phyloP scores from a whole-genome alignment of 2,888 invertebrate genomes.

The Stegana nigrithorax region DNA sequence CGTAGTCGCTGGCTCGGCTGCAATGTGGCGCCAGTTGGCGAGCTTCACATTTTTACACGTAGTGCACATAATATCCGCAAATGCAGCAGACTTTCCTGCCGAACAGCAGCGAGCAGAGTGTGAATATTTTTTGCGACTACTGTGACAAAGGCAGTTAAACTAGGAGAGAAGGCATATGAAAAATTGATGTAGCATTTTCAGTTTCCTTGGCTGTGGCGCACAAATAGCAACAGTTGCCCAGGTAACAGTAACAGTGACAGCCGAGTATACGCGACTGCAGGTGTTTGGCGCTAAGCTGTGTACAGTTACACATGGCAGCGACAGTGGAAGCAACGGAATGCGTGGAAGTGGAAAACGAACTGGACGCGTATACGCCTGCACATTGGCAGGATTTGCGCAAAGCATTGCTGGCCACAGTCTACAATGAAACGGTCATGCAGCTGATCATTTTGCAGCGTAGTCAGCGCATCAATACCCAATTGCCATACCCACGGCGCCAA shows the following conservation, averaged over 20 bases:
- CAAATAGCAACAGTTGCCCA: conserved; percentile 41
- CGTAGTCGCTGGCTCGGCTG: conserved; percentile 6
- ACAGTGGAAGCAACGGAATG: no score
- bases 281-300: conserved; percentile 20
- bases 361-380: not conserved
- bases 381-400: conserved; percentile 30
- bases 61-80: not conserved
- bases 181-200: no score
- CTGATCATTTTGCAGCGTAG: conserved; percentile 50
- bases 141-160: not conserved
- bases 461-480: conserved; percentile 39
- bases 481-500: conserved; percentile 36
- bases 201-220: no score
- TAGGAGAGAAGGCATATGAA: not conserved
- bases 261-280: no score
- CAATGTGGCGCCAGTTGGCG: no score
- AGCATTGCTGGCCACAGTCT: conserved; percentile 43
- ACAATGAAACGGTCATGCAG: conserved; percentile 41
- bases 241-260: conserved; percentile 9
- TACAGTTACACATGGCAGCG: not conserved
- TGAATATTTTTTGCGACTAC: conserved; percentile 23
- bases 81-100: not conserved
- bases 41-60: conserved; percentile 20
- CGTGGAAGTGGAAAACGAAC: not conserved
- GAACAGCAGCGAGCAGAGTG: not conserved